Base-by-base conservation (phyloP, 2,797 vertebrate species). In the Girardinus metallicus region DNA sequence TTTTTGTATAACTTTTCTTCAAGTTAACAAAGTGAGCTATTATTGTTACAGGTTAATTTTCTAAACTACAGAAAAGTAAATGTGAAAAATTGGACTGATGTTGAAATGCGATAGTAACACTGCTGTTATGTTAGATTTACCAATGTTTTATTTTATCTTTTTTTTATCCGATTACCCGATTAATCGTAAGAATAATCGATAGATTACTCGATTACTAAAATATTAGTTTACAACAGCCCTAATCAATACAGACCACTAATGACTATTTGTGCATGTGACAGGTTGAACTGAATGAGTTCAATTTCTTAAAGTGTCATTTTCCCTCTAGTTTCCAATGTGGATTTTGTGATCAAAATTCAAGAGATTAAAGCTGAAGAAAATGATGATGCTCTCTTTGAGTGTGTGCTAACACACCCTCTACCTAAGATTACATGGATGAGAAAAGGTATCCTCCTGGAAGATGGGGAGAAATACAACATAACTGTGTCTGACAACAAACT, bases 361-460 rank as follows among this genome's bases (percentile, higher is more conserved):
- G 95, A 97, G 8, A 73, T 90, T 36, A 93, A 10, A 85, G 96
- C 94, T 5, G 53, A 92, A 0, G 96, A 96, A 89, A 81, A 85
- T 0, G 94, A 92, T 0, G 88, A 97, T 0, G 96, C 95, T 0
- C 57, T 94, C 68, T 97, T 97, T 80, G 93, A 95, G 74, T 97
- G 96, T 18, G 87, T 90, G 34, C 92, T 98, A 5, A 95, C 95
- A 57, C 93, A 82, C 0, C 95, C 96, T 12, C 92, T 96, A 49
- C 86, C 94, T 1, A 86, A 23, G 0, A 92, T 96, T 12, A 78
- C 91, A 46, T 98, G 97, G 97, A 92, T 90, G 57, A 94, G 94
- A 76, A 96, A 95, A 78, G 95, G 92, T 43, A 86, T 9, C 3
- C 43, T 60, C 0, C 94, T 98, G 2, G 84, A 90, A 79, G 74